Base-by-base conservation (phyloP, 2,888 invertebrate genomes). In the Drosophila pseudotakahashii region DNA sequence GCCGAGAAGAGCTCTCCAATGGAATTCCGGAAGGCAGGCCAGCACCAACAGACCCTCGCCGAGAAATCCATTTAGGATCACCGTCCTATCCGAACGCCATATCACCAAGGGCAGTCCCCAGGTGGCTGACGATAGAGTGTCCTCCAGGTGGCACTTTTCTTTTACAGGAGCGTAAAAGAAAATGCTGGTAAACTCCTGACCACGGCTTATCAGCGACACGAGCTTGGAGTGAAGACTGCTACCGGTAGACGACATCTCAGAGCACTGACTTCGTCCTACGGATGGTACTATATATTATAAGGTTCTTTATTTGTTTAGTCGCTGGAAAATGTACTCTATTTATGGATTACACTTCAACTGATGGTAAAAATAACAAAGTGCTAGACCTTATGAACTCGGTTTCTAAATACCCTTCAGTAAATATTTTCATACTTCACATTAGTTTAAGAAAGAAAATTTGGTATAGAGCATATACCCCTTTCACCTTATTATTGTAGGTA, bases 111-210 rank as follows among this genome's bases (percentile, higher is more conserved):
- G 84, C 11, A 84, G 62, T 2, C 19, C n/a, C 14, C n/a, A 30
- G n/a, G 48, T 68, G 11, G 52, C 19, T 6, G 14, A 16, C 3
- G 53, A 14, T 0, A 64, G 32, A 23, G 66, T 51, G 0, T 48
- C 34, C 10, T 67, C 48, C 16, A 84, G 13, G 1, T 70, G 76
- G 4, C 81, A 81, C 7, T 45, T 30, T 5, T 7, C 68, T 9
- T 57, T 7, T n/a, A 51, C 64, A 1, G 88, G 82, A 9, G 54
- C 57, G 7, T 71, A 88, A 6, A 79, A 79, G 3, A 81, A 66
- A 6, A 81, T 54, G 9, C 66, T 75, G 9, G 44, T 64, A 7
- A 79, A 64, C 2, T 55, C 51, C 13, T 6, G 61, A 51, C 13
- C 11, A 5, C 10, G 37, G 9, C 59, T 58, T 42, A 70, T n/a